Conservation (phyloP, 2,113 vertebrate genomes). For the Antennarius striatus region DNA sequence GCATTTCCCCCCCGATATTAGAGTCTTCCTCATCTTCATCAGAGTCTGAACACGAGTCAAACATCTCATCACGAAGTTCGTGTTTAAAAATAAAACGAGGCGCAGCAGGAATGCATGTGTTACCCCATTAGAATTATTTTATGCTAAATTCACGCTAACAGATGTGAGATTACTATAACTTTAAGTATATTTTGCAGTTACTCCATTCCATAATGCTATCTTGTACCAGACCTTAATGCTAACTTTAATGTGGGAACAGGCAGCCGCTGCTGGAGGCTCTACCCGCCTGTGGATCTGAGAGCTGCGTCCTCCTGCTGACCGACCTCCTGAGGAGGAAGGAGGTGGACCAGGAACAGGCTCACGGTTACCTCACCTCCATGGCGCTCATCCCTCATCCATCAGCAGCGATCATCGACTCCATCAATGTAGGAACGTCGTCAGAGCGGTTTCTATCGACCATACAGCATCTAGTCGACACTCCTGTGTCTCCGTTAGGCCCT, state of each 20-base stretch:
- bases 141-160: too few relatives aligned
- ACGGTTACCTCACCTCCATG: slow-evolving; percentile 80
- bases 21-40: background rate
- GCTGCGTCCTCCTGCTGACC: slow-evolving; percentile 81
- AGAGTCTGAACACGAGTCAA: background rate
- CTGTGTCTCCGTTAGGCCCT: slow-evolving; percentile 73
- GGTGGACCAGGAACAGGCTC: slow-evolving; percentile 75
- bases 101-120: too few relatives aligned
- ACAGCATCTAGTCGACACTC: background rate
- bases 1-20: slow-evolving; percentile 32
- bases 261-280: slow-evolving; percentile 84
- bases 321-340: slow-evolving; percentile 78
- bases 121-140: too few relatives aligned
- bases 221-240: background rate
- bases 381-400: slow-evolving; percentile 83
- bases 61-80: background rate
- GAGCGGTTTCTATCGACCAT: background rate
- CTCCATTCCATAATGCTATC: too few relatives aligned
- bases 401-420: slow-evolving; percentile 72
- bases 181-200: too few relatives aligned
- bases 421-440: slow-evolving; percentile 77
- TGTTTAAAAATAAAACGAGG: too few relatives aligned
- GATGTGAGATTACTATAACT: too few relatives aligned
- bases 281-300: slow-evolving; percentile 84
- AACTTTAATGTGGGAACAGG: slow-evolving; percentile 70